phyloP scores from a whole-genome alignment of 2,888 invertebrate genomes.

The Bedellia somnulentella region DNA sequence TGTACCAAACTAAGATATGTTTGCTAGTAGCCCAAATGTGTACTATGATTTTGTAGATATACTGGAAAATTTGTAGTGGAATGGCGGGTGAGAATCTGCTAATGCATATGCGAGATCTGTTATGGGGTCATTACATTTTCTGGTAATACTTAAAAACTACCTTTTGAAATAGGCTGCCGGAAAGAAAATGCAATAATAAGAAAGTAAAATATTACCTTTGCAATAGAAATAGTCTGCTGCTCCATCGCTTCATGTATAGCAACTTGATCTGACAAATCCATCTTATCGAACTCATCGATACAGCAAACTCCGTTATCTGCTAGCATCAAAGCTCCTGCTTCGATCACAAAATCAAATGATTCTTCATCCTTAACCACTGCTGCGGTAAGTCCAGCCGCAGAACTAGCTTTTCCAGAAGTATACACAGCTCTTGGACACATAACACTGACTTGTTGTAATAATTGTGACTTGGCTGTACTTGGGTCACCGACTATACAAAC shows the following conservation, averaged over 20 bases:
- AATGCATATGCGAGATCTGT: too few relatives aligned
- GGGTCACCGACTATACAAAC: conserved; percentile 99
- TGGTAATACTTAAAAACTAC: too few relatives aligned
- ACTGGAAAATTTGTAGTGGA: too few relatives aligned
- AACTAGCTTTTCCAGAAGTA: conserved; percentile 97
- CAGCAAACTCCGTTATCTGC: conserved; percentile 99
- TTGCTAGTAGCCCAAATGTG: too few relatives aligned
- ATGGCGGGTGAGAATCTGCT: too few relatives aligned
- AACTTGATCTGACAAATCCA: conserved; percentile 96
- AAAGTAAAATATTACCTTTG: conserved; percentile 69
- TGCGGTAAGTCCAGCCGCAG: conserved; percentile 97
- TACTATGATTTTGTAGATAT: too few relatives aligned
- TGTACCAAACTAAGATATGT: too few relatives aligned
- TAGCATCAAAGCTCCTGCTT: conserved; percentile 99
- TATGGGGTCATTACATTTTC: too few relatives aligned
- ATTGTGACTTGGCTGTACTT: conserved; percentile 96
- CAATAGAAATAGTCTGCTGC: conserved; percentile 98
- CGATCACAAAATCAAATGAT: conserved; percentile 97
- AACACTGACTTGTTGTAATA: conserved; percentile 92
- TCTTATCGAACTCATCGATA: conserved; percentile 99
- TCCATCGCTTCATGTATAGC: conserved; percentile 99
- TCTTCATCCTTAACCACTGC: conserved; percentile 98
- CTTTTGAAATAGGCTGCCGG: too few relatives aligned
- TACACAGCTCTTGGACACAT: conserved; percentile 96
- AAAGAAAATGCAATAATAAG: too few relatives aligned